Evolutionary conservation across 2,113 vertebrate species (phyloP), one percentile per base, ranked within the genome.

Genomic region (Castor canadensis): DNA sequence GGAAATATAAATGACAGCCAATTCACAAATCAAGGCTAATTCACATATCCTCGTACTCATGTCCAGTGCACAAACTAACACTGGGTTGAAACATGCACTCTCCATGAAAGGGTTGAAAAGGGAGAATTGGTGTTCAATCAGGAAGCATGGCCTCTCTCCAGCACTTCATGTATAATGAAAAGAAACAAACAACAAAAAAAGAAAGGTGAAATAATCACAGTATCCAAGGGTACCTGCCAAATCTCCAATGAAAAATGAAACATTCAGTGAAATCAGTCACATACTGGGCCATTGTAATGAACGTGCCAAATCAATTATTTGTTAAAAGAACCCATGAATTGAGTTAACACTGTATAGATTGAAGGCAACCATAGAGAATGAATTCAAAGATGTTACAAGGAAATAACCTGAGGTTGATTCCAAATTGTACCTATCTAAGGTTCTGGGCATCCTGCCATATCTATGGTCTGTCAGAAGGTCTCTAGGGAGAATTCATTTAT

Each of bases 221-320:
- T 64, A 43, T 32, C 62, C 45, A 64, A 28, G 54, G 15, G 38
- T 82, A 56, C 1, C 1, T 86, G 91, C 86, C 81, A 93, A 91
- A 75, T 6, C 45, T 12, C 30, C 22, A 87, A 40, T 75, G 82
- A 95, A 79, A 93, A 89, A 84, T 69, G 32, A 86, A 87, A 73
- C 32, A 20, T 60, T 94, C 54, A 32, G n/a, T 81, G 40, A 81
- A 80, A 47, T 62, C 84, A 47, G 40, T 69, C 84, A 52, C 54
- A 6, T 76, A 40, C 16, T 81, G 62, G 40, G 47, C 72, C 58
- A 62, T 82, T 0, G 1, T 81, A 76, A 92, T 6, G 20, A 96
- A 76, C 40, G 43, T 2, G 13, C 81, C 45, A 90, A 89, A 92
- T 82, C 90, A 73, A 93, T 87, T 83, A 56, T 76, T 85, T 54